Percentiles rank a stretch among this genome's conserved stretches.
Conservation (phyloP, 2,113 vertebrate genomes). For the Orientallactaga bullata region DNA sequence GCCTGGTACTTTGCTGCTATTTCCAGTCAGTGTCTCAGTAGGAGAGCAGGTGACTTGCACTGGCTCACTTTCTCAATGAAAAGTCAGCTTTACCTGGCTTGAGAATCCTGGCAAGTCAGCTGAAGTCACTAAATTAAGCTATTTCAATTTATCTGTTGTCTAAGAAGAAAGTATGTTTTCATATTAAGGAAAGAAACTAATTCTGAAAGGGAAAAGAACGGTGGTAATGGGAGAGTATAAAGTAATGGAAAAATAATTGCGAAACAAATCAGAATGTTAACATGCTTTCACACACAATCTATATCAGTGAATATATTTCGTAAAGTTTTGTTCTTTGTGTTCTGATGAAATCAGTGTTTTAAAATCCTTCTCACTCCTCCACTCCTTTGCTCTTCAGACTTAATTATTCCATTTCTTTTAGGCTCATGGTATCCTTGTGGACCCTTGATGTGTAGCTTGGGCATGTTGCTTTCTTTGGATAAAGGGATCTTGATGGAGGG, state of each 20-base stretch:
- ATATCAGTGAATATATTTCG: not conserved
- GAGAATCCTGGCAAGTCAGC: slow-evolving; percentile 14
- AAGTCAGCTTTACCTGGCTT: not conserved
- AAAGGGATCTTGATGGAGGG: not conserved
- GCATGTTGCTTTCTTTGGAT: not conserved
- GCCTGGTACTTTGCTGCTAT: not conserved
- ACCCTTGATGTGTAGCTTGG: not conserved
- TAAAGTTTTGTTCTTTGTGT: not conserved
- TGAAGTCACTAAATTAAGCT: slow-evolving; percentile 35
- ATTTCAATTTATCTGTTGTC: slow-evolving; percentile 39
- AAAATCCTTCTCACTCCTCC: not conserved
- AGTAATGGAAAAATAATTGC: slow-evolving; percentile 54
- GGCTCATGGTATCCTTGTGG: not conserved
- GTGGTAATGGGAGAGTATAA: slow-evolving; percentile 12
- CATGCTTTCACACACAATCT: slow-evolving; percentile 12
- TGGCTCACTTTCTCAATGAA: not conserved
- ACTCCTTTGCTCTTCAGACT: not conserved
- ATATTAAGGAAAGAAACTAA: slow-evolving; percentile 47
- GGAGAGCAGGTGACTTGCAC: not conserved
- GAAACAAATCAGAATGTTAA: slow-evolving; percentile 28
- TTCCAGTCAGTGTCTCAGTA: not conserved
- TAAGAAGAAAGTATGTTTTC: slow-evolving; percentile 42
- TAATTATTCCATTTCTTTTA: not conserved
- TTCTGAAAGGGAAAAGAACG: slow-evolving; percentile 39
- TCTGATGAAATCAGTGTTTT: not conserved